Percentiles rank a stretch among this genome's conserved stretches.
Conservation (phyloP, 2,113 vertebrate species). For the Penelope pileata region DNA sequence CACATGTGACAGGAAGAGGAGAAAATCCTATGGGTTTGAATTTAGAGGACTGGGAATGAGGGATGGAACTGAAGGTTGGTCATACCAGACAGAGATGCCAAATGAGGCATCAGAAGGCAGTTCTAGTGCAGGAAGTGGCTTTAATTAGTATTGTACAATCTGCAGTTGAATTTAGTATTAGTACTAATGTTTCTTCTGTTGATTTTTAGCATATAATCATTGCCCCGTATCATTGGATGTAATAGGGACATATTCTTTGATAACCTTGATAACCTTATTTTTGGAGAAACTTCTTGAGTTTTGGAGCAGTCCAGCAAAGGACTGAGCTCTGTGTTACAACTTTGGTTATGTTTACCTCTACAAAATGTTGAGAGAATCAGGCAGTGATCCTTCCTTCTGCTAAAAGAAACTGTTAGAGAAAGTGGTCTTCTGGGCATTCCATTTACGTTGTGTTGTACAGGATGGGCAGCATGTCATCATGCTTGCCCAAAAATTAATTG, state of each 20-base stretch:
- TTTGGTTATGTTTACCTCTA: background rate
- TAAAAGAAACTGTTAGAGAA: too few relatives aligned
- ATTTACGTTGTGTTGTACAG: rapidly evolving
- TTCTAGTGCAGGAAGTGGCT: background rate
- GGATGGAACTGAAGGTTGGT: background rate
- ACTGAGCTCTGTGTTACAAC: background rate
- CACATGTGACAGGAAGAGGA: background rate
- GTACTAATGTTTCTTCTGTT: background rate
- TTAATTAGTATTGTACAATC: background rate
- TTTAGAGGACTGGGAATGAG: background rate
- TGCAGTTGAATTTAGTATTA: background rate
- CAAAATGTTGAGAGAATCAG: rapidly evolving
- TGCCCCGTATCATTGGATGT: background rate
- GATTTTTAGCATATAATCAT: background rate
- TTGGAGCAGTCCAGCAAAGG: background rate
- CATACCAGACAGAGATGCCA: background rate
- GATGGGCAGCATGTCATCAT: rapidly evolving
- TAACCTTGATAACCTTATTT: background rate
- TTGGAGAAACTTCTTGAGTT: background rate
- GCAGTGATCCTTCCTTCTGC: rapidly evolving
- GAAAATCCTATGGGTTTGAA: background rate
- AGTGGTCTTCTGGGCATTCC: rapidly evolving
- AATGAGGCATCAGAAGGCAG: background rate
- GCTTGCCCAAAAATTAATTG: background rate
- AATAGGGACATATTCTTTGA: background rate